Conservation (phyloP, 2,797 vertebrate species). For the Myotis planiceps region DNA sequence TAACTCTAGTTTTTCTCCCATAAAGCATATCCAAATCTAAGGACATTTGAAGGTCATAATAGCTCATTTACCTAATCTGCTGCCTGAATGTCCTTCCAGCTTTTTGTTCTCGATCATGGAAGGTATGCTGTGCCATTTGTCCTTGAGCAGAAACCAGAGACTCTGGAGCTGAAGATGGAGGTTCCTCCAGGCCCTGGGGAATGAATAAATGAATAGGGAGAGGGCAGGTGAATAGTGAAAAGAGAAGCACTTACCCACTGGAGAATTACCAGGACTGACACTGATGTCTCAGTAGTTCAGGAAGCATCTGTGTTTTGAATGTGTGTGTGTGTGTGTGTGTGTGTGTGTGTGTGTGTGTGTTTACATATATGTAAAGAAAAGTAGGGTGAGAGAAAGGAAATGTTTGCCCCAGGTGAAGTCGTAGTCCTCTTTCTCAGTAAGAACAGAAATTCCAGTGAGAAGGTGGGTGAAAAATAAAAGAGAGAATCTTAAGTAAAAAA, state of each 20-base stretch:
- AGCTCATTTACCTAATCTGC: conserved; percentile 44
- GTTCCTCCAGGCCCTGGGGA: not conserved
- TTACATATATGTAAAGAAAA: not conserved
- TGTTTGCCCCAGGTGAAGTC: not conserved
- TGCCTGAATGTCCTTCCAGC: not conserved
- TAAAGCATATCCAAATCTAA: not conserved
- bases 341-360: not conserved
- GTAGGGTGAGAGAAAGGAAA: not conserved
- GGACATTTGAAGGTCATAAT: not conserved
- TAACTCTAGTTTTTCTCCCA: not conserved
- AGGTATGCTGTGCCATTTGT: conserved; percentile 30
- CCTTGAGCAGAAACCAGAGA: not conserved
- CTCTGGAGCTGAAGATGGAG: conserved; percentile 51
- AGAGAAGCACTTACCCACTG: not conserved
- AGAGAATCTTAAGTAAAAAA: not conserved
- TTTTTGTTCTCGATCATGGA: not conserved
- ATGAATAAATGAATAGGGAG: not conserved
- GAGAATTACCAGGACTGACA: not conserved
- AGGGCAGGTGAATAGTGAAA: not conserved
- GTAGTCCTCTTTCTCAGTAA: not conserved
- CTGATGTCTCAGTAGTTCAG: not conserved
- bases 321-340: not conserved
- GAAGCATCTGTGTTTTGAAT: conserved; percentile 14
- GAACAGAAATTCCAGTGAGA: not conserved
- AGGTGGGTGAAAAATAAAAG: not conserved